A percentile compares a stretch with the other conserved stretches of the same genome.
Evolutionary conservation across 2,797 vertebrate species (phyloP).

Genomic region (Microhierax caerulescens): DNA sequence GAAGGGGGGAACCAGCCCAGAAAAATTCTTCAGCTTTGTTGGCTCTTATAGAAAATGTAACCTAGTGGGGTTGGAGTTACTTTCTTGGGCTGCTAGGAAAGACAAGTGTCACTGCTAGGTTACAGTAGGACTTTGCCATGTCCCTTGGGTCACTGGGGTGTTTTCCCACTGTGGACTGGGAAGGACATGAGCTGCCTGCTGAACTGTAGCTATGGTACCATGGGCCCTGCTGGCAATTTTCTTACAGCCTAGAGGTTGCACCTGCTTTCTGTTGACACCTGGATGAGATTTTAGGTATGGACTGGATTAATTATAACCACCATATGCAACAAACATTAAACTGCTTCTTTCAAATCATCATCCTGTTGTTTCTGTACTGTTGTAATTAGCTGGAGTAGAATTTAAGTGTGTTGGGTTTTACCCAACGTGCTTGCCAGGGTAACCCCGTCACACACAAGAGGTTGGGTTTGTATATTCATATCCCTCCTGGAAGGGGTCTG

Average conservation of each 20-base stretch:
- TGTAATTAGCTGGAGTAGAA: not conserved
- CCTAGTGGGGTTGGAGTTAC: fast-evolving
- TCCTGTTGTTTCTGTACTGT: not conserved
- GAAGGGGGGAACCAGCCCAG: not conserved
- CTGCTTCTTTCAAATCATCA: not conserved
- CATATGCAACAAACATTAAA: not conserved
- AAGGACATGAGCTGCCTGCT: not conserved
- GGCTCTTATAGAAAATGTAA: not conserved
- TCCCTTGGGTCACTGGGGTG: not conserved
- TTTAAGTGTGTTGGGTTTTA: not conserved
- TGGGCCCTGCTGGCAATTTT: not conserved
- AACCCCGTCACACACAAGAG: not conserved
- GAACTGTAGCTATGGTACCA: not conserved
- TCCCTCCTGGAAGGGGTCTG: not conserved
- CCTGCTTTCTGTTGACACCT: not conserved
- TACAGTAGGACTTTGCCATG: fast-evolving
- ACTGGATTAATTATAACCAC: not conserved
- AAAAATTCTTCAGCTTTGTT: not conserved
- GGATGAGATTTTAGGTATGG: not conserved
- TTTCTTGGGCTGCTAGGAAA: not conserved
- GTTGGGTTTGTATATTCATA: not conserved
- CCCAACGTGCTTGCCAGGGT: not conserved
- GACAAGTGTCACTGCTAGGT: not conserved
- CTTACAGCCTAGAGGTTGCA: not conserved
- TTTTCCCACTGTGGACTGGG: not conserved